phyloP scores from a whole-genome alignment of 2,797 vertebrate genomes.

The Ptychadena robeensis region DNA sequence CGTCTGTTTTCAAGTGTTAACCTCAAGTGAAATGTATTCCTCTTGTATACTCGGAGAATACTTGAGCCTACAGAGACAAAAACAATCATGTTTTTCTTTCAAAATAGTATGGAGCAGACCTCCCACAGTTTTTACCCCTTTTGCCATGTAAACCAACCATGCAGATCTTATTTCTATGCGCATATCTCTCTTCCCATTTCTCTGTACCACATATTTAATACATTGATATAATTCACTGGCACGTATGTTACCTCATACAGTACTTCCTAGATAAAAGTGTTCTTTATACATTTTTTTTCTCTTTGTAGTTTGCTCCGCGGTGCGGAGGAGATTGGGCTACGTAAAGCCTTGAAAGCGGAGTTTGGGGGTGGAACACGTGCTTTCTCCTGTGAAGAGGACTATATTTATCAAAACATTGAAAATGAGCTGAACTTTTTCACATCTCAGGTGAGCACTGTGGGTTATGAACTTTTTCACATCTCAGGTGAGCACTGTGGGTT shows the following conservation, averaged over 20 bases:
- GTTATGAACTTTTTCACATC: conserved; percentile 92
- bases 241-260: background rate
- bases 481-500: conserved; percentile 77
- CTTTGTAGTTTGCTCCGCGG: conserved; percentile 87
- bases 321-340: conserved; percentile 90
- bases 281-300: background rate
- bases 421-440: conserved; percentile 95
- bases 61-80: too few relatives aligned
- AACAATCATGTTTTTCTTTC: too few relatives aligned
- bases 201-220: background rate
- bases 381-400: conserved; percentile 96
- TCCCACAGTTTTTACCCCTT: too few relatives aligned
- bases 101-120: too few relatives aligned
- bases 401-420: conserved; percentile 97
- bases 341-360: conserved; percentile 90
- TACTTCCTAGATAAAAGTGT: background rate
- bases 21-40: too few relatives aligned
- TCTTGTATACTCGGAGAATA: too few relatives aligned
- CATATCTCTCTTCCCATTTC: background rate
- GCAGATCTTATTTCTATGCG: too few relatives aligned
- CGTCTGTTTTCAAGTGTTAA: too few relatives aligned
- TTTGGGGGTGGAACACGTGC: conserved; percentile 89
- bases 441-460: conserved; percentile 82
- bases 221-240: background rate
- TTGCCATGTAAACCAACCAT: too few relatives aligned